Percentiles rank a stretch among this genome's conserved stretches.
Conservation (phyloP, 2,797 vertebrate species). For the Petrocephalus schoutedeni region DNA sequence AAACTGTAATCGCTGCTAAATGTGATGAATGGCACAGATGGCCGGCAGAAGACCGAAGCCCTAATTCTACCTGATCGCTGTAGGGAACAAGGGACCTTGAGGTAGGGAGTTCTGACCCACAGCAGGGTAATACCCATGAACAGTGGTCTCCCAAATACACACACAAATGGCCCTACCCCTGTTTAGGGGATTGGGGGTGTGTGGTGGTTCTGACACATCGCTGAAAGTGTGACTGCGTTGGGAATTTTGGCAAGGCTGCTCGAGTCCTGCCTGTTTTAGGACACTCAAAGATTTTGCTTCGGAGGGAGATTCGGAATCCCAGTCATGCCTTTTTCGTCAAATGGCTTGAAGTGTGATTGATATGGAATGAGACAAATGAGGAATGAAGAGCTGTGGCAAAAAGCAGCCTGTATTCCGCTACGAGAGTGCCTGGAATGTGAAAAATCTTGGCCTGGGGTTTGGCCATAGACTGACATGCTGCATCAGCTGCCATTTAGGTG, state of each 20-base stretch:
- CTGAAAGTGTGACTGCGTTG: not conserved
- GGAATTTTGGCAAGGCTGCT: not conserved
- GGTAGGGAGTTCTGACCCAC: not conserved
- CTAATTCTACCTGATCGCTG: not conserved
- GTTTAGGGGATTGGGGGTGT: not conserved
- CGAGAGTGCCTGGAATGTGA: not conserved
- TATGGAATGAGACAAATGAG: not conserved
- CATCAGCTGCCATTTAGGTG: not conserved
- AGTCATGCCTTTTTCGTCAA: not conserved
- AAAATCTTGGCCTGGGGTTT: not conserved
- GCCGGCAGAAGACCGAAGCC: not conserved
- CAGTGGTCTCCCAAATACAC: slow-evolving; percentile 37
- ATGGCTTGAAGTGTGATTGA: not conserved
- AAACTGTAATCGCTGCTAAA: not conserved
- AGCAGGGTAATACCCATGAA: not conserved
- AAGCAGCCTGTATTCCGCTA: not conserved
- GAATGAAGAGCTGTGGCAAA: not conserved
- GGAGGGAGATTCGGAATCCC: not conserved
- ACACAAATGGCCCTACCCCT: not conserved
- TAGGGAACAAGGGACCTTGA: not conserved
- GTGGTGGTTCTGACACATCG: not conserved
- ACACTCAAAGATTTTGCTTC: not conserved
- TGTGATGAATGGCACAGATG: not conserved
- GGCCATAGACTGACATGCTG: not conserved
- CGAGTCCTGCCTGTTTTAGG: not conserved